Percentiles rank a stretch among this genome's conserved stretches.
Evolutionary conservation across 1,140 invertebrate genomes (phyloP).

Genomic region (Spodoptera frugiperda): DNA sequence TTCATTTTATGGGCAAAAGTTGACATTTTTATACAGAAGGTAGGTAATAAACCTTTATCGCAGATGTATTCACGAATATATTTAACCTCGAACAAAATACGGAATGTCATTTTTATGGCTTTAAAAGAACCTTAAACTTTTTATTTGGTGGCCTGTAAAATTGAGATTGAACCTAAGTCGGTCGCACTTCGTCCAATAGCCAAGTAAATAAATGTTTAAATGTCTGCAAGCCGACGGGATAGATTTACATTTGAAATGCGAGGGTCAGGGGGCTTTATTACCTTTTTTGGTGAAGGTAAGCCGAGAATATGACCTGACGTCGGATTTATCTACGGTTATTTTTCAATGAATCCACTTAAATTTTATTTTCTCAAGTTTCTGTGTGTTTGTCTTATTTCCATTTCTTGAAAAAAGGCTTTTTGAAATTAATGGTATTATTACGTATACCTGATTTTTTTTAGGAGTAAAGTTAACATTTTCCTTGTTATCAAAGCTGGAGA

Average conservation of each 20-base stretch:
- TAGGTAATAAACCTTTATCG: conserved; percentile 1
- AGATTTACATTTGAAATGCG: conserved; percentile 64
- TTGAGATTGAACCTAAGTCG: conserved; percentile 50
- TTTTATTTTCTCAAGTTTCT: conserved; percentile 24
- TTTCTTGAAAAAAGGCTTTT: not conserved
- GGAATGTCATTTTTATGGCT: conserved; percentile 43
- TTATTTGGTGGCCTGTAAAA: conserved; percentile 51
- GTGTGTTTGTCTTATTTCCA: not conserved
- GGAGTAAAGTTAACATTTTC: too few species aligned
- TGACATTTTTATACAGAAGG: not conserved
- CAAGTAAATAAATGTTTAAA: conserved; percentile 61
- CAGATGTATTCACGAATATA: not conserved
- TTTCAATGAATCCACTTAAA: conserved; percentile 47
- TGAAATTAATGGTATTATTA: too few species aligned
- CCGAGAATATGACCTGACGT: conserved; percentile 43
- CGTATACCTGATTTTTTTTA: too few species aligned
- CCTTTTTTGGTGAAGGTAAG: conserved; percentile 55
- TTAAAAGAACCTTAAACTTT: conserved; percentile 36
- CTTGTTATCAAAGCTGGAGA: not conserved
- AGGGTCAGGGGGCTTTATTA: conserved; percentile 59
- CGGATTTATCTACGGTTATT: conserved; percentile 54
- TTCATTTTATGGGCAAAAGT: too few species aligned
- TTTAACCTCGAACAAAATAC: conserved; percentile 17
- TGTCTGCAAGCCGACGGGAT: conserved; percentile 52
- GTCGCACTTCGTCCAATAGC: conserved; percentile 49